Base-by-base conservation (phyloP, 2,113 vertebrate genomes). In the Leptobrachium ailaonicum region DNA sequence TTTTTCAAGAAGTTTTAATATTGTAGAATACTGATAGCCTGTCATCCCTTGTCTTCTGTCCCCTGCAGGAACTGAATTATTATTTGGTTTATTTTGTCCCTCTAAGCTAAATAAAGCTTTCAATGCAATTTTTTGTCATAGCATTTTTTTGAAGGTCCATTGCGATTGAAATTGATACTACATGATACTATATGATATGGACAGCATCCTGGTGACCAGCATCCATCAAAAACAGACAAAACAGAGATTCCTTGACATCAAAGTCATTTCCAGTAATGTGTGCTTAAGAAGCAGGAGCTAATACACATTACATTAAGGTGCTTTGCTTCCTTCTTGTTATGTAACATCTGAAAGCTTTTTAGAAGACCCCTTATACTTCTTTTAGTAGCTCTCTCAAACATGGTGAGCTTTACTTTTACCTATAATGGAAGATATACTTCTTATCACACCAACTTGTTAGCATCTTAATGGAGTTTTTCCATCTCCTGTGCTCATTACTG, bases 281-380 rank as follows among this genome's bases (percentile, higher is more conserved):
- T 58, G 75, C n/a, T 47, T 45, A 45, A 41, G 53, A 73, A 63
- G 42, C 14, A 67, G 42, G 41, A 41, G n/a, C 64, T n/a, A 1
- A 4, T 69, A 69, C 68, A 54, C 47, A 58, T 69, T 50, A n/a
- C 40, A 67, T 75, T 75, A 66, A 50, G 40, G 45, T 76, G 40
- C n/a, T 66, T 54, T 43, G 3, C 64, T 58, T 69, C 73, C 50
- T 50, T 41, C 64, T 76, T 56, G n/a, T 4, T 41, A 6, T 43
- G 43, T 2, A 2, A 40, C 13, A 76, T 67, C 63, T 67, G 0
- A 76, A 54, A 66, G 47, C 63, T 42, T 76, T 76, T 66, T 67
- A 54, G 50, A 54, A 66, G 63, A 40, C 41, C 10, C 44, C 63
- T 14, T 20, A 66, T 58, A 66, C 63, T 41, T 67, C 13, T 10